phyloP scores from a whole-genome alignment of 2,797 vertebrate species.

The Varecia variegata region DNA sequence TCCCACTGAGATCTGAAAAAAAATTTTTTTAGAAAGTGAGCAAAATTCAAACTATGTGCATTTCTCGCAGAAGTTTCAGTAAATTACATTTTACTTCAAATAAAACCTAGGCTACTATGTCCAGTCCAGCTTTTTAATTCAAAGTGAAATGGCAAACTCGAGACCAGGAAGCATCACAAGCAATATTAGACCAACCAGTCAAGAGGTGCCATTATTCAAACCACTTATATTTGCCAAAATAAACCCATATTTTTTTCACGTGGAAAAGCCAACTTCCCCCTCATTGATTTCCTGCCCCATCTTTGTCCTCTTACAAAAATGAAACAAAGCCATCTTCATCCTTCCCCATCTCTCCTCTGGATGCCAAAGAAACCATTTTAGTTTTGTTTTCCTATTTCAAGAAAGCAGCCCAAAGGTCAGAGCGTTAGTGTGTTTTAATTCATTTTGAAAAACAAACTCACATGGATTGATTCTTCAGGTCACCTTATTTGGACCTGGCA shows the following conservation, averaged over 20 bases:
- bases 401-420: constrained; percentile 57
- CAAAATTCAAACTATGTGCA: neutral
- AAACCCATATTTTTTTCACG: neutral
- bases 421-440: constrained; percentile 81
- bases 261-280: neutral
- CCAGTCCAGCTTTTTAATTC: neutral
- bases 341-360: neutral
- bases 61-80: neutral
- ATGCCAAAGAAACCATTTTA: neutral
- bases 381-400: constrained; percentile 54
- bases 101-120: neutral
- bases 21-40: neutral
- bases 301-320: neutral
- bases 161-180: neutral
- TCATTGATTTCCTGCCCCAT: neutral
- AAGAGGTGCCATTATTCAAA: neutral
- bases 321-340: neutral
- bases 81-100: neutral
- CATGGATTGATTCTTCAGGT: constrained; percentile 79
- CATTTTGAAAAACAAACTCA: constrained; percentile 80
- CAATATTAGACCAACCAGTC: neutral
- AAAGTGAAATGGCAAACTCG: neutral
- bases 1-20: neutral
- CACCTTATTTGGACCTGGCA: constrained; percentile 67
- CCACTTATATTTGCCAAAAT: neutral